Conservation (phyloP, 2,113 vertebrate genomes). For the Tragelaphus imberbis region DNA sequence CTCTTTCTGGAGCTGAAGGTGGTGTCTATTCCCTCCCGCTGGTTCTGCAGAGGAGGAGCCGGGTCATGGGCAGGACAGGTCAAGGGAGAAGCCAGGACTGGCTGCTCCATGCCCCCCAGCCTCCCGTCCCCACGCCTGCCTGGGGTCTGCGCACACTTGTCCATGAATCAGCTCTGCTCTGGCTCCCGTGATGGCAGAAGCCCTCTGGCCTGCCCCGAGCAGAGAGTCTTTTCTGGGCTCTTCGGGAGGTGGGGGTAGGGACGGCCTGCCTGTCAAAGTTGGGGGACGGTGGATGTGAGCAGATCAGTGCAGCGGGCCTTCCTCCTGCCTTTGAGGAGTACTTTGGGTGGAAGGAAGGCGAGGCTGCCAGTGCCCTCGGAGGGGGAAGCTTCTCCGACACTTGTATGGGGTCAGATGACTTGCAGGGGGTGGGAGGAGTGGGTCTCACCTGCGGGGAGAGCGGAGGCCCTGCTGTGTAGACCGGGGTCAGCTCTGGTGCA, state of each 20-base stretch:
- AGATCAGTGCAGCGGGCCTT: not conserved
- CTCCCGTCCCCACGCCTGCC: fast-evolving
- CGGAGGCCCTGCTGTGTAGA: fast-evolving
- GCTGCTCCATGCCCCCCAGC: too few relatives aligned
- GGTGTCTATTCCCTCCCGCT: not conserved
- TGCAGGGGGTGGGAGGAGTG: fast-evolving
- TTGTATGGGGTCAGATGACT: not conserved
- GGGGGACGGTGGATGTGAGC: not conserved
- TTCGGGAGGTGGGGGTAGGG: not conserved
- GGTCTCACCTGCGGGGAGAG: not conserved
- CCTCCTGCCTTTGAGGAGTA: not conserved
- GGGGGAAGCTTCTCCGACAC: not conserved
- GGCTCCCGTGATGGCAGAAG: not conserved
- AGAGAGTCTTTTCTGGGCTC: not conserved
- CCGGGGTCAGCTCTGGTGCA: not conserved
- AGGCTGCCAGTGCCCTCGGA: not conserved
- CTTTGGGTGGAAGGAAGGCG: not conserved
- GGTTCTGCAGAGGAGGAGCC: not conserved
- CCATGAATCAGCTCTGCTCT: not conserved
- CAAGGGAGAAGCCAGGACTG: not conserved
- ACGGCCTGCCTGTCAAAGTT: too few relatives aligned
- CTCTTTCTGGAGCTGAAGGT: not conserved
- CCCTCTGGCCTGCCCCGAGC: not conserved
- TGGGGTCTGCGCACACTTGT: not conserved
- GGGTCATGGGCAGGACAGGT: not conserved